Base-by-base conservation (phyloP, 2,888 invertebrate genomes). In the Phymatocera aterrima region DNA sequence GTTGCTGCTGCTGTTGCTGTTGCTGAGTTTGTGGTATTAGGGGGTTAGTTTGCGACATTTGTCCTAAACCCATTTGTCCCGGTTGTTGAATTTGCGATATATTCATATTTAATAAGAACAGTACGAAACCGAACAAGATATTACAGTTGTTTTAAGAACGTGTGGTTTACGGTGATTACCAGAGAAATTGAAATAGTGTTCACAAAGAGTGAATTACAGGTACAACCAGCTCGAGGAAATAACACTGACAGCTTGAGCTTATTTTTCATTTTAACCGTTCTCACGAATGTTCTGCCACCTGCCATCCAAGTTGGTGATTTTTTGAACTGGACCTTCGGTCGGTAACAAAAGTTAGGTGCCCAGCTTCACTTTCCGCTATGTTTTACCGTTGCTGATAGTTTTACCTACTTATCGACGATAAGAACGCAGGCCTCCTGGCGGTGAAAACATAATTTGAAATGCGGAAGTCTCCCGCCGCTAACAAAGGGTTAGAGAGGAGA, bases 31-130 rank as follows among this genome's bases (percentile, higher is more conserved):
- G 78, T n/a, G 75, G 70, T 18, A 74, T 43, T 46, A 51, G 70
- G 31, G 87, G 82, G 81, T 88, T 89, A 2, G 85, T 79, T 65
- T 90, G 90, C 0, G 87, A 85, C 84, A 91, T 90, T 48, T 86
- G 87, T 21, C 89, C 87, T 82, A 90, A 89, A 2, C 90, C 87
- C 82, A 91, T 88, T 5, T 87, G 82, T 8, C 89, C 88, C 5
- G 84, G 65, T 83, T 90, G 90, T 77, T 89, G 90, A 77, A 90
- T 89, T 28, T 88, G 85, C 6, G 89, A 85, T 65, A 88, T 89
- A 54, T 90, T 90, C 90, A 91, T 90, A n/a, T 48, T 64, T n/a
- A 37, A 37, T 8, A 43, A 21, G n/a, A 31, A 43, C 5, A 34
- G 51, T 12, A 18, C 34, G 10, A 51, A 2, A n/a, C 3, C 70